A percentile compares a stretch with the other conserved stretches of the same genome.
These are phyloP conservation scores for Stenodera caucasica DNA, from an alignment of 2,888 invertebrate species.

Conservation along the genomic window DNA sequence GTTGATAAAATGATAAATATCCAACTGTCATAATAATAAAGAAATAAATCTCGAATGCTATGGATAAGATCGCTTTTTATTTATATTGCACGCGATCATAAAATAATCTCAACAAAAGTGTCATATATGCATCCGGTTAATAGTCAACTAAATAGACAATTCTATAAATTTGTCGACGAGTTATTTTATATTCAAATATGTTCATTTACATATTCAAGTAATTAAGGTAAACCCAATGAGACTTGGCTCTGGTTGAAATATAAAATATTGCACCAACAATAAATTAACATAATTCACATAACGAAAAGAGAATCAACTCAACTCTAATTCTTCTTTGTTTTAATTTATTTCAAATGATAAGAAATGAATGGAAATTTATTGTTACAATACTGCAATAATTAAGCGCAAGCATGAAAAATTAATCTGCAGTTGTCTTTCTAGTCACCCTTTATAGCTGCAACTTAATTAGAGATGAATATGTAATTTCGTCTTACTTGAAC, in stretches of 20 bases:
- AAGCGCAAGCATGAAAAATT: constrained; percentile 41
- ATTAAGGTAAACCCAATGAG: constrained; percentile 48
- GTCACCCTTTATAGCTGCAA: background rate
- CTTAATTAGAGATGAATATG: background rate
- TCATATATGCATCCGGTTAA: constrained; percentile 44
- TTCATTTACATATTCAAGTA: constrained; percentile 53
- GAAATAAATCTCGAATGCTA: constrained; percentile 8
- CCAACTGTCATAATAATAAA: background rate
- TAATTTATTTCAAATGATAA: constrained; percentile 48
- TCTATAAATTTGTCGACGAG: constrained; percentile 45
- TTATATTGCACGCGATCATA: constrained; percentile 34
- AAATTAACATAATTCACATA: constrained; percentile 43
- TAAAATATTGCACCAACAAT: constrained; percentile 45
- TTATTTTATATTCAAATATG: constrained; percentile 51
- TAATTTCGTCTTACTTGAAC: background rate
- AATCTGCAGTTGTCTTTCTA: constrained; percentile 35
- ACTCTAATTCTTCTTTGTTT: constrained; percentile 7
- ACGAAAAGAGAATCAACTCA: constrained; percentile 40
- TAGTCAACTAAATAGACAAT: constrained; percentile 44
- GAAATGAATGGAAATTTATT: constrained; percentile 46
- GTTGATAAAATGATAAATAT: constrained; percentile 7
- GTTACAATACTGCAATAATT: constrained; percentile 38
- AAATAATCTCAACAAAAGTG: constrained; percentile 35
- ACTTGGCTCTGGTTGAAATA: constrained; percentile 29
- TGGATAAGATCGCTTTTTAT: background rate